These are phyloP conservation scores for Panthera tigris DNA, from an alignment of 2,113 vertebrate species.

Conservation along the genomic window DNA sequence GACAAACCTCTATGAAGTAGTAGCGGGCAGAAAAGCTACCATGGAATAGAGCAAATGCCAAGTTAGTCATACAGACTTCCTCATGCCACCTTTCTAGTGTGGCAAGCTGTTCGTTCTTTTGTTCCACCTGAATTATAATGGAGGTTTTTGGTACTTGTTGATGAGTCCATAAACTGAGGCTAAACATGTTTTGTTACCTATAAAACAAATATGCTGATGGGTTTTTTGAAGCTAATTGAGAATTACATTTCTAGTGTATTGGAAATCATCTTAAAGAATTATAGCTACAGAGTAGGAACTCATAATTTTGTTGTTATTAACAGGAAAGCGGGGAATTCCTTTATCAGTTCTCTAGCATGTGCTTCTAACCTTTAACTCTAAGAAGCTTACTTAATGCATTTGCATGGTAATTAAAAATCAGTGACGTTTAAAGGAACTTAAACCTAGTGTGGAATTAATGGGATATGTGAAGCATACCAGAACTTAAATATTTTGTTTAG, in stretches of 20 bases:
- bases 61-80: accelerated
- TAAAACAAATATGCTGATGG: not conserved
- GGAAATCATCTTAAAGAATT: conserved; percentile 30
- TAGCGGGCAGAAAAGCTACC: not conserved
- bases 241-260: not conserved
- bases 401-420: conserved; percentile 79
- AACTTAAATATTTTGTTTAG: conserved; percentile 55
- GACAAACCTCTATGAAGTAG: no score
- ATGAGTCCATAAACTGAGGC: not conserved
- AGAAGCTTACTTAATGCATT: conserved; percentile 58
- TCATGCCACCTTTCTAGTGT: not conserved
- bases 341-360: conserved; percentile 44
- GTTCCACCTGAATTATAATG: not conserved
- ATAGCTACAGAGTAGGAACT: not conserved
- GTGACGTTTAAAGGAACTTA: conserved; percentile 69
- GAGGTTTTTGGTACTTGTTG: not conserved
- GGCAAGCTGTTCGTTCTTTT: no score
- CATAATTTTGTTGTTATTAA: conserved; percentile 23
- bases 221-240: not conserved
- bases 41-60: not conserved
- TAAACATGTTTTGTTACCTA: not conserved
- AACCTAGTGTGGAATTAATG: conserved; percentile 71
- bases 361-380: conserved; percentile 31
- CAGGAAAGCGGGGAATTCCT: conserved; percentile 13
- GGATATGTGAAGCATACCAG: conserved; percentile 57